phyloP scores from a whole-genome alignment of 2,113 vertebrate genomes.

The Girardinichthys multiradiatus region DNA sequence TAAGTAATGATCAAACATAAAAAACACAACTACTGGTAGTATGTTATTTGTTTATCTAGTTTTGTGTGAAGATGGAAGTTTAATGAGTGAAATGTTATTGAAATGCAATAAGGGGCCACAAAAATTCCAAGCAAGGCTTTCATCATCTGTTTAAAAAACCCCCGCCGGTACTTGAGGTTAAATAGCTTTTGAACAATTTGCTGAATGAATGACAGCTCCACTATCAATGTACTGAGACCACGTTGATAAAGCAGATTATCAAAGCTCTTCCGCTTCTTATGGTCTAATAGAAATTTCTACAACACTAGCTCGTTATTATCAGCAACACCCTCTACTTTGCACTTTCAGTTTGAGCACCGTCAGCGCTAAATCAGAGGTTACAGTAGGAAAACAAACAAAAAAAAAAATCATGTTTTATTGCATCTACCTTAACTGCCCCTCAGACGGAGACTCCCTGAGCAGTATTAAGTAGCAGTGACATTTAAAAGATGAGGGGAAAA shows the following conservation, averaged over 20 bases:
- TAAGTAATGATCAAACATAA: background rate
- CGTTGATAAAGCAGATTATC: constrained; percentile 54
- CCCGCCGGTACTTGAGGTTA: background rate
- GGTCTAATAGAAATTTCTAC: constrained; percentile 19
- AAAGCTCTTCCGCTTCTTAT: constrained; percentile 36
- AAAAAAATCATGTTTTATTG: constrained; percentile 47
- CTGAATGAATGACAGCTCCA: constrained; percentile 23
- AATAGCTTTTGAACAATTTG: constrained; percentile 7
- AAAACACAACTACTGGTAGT: background rate
- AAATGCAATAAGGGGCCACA: background rate
- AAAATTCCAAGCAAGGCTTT: background rate
- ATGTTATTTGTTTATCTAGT: no score
- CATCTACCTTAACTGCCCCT: constrained; percentile 2
- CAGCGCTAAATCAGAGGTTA: constrained; percentile 3
- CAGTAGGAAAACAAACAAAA: background rate
- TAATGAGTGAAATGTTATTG: background rate
- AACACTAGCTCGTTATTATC: constrained; percentile 43
- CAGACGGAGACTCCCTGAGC: constrained; percentile 6
- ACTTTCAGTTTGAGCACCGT: constrained; percentile 24
- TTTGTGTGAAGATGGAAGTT: background rate
- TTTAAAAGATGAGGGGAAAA: background rate
- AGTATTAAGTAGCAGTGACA: background rate
- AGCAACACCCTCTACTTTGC: constrained; percentile 45
- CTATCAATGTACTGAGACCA: constrained; percentile 39
- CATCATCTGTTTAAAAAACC: constrained; percentile 32